phyloP scores from a whole-genome alignment of 2,113 vertebrate genomes.

The Halichoerus grypus region DNA sequence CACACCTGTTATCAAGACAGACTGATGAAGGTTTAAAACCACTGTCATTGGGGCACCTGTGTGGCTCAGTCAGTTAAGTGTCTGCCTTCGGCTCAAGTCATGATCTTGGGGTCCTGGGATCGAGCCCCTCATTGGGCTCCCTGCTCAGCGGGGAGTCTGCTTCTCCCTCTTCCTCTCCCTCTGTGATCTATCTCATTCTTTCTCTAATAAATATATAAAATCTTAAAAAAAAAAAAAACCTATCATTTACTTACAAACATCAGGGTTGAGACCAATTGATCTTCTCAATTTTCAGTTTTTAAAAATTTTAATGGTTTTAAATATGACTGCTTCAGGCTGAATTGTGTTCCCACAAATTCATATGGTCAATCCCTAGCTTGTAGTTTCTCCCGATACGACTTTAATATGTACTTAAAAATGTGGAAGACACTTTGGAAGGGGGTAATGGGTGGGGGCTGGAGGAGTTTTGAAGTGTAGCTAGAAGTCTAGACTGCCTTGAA shows the following conservation, averaged over 20 bases:
- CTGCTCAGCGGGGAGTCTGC: background rate
- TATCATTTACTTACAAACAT: background rate
- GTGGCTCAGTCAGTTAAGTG: background rate
- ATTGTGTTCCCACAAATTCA: background rate
- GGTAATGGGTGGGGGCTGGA: background rate
- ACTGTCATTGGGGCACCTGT: background rate
- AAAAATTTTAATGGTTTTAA: background rate
- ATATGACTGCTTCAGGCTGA: background rate
- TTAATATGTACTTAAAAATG: too few species aligned
- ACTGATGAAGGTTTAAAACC: background rate
- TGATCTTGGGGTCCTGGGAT: background rate
- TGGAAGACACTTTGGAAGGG: background rate
- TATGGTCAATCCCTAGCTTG: background rate
- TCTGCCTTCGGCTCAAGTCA: background rate
- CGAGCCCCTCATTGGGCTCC: background rate
- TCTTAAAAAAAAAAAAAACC: background rate
- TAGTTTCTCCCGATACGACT: background rate
- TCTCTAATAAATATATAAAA: background rate
- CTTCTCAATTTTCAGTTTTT: background rate
- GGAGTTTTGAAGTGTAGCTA: background rate
- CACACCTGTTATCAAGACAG: too few species aligned
- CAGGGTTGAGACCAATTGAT: background rate
- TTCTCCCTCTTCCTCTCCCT: background rate
- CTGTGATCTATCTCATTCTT: background rate
- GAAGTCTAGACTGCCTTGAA: background rate